Conservation (phyloP, 2,797 vertebrate species). For the Zenarchopterus dispar region DNA sequence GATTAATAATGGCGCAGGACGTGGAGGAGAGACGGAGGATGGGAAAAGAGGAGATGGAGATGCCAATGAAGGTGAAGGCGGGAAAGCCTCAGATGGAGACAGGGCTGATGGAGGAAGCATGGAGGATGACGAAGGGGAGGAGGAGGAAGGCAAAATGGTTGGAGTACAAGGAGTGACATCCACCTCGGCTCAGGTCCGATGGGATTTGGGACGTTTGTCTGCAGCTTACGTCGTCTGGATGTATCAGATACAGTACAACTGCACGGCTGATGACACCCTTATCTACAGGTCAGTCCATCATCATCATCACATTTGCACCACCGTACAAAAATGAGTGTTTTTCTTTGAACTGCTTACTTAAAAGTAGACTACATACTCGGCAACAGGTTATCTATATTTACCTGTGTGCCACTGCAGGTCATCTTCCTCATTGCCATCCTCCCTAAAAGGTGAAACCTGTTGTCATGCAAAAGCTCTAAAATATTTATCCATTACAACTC, state of each 20-base stretch:
- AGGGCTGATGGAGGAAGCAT: constrained; percentile 58
- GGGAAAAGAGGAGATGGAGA: constrained; percentile 54
- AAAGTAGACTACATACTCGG: not conserved
- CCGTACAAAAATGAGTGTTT: not conserved
- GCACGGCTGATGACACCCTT: constrained; percentile 90
- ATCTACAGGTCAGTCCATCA: constrained; percentile 88
- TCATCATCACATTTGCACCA: not conserved
- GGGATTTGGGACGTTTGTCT: constrained; percentile 83
- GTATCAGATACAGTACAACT: constrained; percentile 97
- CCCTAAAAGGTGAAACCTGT: constrained; percentile 14
- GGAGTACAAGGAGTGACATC: constrained; percentile 88
- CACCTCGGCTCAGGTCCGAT: constrained; percentile 88
- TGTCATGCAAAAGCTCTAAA: constrained; percentile 50
- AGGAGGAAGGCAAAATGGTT: constrained; percentile 79
- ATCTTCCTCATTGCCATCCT: constrained; percentile 9
- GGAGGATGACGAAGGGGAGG: constrained; percentile 63
- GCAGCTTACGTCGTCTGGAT: constrained; percentile 87
- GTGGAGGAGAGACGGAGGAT: constrained; percentile 58
- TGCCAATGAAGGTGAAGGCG: constrained; percentile 17
- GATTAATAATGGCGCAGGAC: constrained; percentile 64
- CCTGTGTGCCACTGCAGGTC: constrained; percentile 2
- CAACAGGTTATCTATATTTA: not conserved
- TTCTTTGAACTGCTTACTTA: not conserved
- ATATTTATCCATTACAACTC: constrained; percentile 63
- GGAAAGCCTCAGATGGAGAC: constrained; percentile 39